These are phyloP conservation scores for Scolopax mira DNA, from an alignment of 2,113 vertebrate species.

Conservation along the genomic window DNA sequence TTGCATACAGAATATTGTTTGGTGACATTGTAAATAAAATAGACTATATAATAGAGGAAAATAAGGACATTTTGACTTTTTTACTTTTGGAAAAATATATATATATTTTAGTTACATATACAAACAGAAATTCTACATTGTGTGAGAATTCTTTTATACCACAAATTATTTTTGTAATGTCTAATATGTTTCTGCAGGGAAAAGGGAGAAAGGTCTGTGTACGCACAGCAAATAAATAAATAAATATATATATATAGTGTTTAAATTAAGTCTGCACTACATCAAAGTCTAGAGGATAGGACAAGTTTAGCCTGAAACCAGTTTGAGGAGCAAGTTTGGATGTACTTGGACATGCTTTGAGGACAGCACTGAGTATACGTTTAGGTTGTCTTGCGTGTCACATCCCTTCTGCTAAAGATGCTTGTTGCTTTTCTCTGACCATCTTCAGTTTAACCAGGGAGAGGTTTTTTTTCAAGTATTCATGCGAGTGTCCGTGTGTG, in stretches of 20 bases:
- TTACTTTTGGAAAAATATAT: slow-evolving; percentile 67
- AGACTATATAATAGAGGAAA: slow-evolving; percentile 68
- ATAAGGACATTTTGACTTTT: slow-evolving; percentile 71
- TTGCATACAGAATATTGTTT: slow-evolving; percentile 59
- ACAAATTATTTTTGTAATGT: slow-evolving; percentile 82
- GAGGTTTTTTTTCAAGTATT: neutral
- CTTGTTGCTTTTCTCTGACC: neutral
- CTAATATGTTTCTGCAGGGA: slow-evolving; percentile 65
- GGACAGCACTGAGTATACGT: neutral
- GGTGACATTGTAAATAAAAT: slow-evolving; percentile 74
- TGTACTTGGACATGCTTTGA: slow-evolving; percentile 24
- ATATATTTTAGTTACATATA: slow-evolving; percentile 75
- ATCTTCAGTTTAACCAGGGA: neutral
- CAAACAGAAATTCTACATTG: slow-evolving; percentile 67
- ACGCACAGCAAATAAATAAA: slow-evolving; percentile 46
- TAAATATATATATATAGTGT: slow-evolving; percentile 8
- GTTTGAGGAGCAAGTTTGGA: slow-evolving; percentile 42
- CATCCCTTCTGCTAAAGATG: slow-evolving; percentile 27
- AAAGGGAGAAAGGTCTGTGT: slow-evolving; percentile 56
- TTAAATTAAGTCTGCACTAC: slow-evolving; percentile 57
- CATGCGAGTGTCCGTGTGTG: neutral
- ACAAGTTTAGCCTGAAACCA: slow-evolving; percentile 33
- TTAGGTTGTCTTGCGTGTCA: slow-evolving; percentile 9
- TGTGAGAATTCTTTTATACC: slow-evolving; percentile 75
- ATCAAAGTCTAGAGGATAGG: slow-evolving; percentile 37